These are phyloP conservation scores for Notodonta ziczac DNA, from an alignment of 2,888 invertebrate species.

Conservation along the genomic window DNA sequence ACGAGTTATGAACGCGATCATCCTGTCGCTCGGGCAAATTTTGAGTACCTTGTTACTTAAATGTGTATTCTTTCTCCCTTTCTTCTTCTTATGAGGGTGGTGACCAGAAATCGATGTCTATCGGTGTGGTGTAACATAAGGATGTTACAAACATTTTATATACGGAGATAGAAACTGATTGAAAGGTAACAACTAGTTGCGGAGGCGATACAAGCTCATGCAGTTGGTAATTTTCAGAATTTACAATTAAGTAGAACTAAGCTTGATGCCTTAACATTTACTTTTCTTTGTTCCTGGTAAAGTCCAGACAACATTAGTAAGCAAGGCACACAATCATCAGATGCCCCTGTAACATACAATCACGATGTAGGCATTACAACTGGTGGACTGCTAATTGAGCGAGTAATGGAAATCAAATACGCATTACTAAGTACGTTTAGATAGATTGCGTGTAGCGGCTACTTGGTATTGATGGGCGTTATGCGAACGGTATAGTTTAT, in stretches of 20 bases:
- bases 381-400: slow-evolving; percentile 36
- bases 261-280: neutral
- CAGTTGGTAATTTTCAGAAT: too few species aligned
- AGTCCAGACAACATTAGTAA: slow-evolving; percentile 6
- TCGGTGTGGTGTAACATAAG: too few species aligned
- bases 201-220: too few species aligned
- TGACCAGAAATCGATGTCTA: too few species aligned
- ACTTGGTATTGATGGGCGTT: neutral
- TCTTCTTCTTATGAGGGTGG: too few species aligned
- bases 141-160: too few species aligned
- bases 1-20: too few species aligned
- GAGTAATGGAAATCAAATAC: slow-evolving; percentile 47
- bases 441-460: slow-evolving; percentile 16
- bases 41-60: too few species aligned
- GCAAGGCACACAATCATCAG: slow-evolving; percentile 11
- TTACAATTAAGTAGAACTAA: neutral
- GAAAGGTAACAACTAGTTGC: too few species aligned
- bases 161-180: too few species aligned
- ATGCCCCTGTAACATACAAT: slow-evolving; percentile 5
- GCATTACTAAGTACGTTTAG: slow-evolving; percentile 38
- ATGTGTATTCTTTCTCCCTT: too few species aligned
- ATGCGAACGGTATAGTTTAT: neutral
- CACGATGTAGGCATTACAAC: neutral
- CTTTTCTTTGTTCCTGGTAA: slow-evolving; percentile 46
- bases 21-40: too few species aligned